These are phyloP conservation scores for Sebastes kiyomatsui DNA, from an alignment of 2,797 vertebrate genomes.

Conservation along the genomic window DNA sequence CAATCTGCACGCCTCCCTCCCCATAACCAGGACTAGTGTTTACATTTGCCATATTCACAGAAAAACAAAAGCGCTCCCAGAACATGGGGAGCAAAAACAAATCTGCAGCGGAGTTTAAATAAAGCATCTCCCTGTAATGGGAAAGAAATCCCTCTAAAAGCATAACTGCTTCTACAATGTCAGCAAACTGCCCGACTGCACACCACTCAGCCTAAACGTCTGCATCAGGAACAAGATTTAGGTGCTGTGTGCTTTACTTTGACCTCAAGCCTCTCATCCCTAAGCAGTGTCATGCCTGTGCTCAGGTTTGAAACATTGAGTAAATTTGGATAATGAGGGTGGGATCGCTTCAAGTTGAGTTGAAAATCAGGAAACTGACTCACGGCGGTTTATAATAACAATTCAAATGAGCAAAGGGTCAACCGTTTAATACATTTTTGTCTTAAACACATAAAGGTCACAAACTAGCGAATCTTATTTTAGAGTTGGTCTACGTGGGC, in stretches of 20 bases:
- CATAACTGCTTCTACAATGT: conserved; percentile 19
- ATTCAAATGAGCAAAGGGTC: conserved; percentile 53
- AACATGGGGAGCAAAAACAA: conserved; percentile 50
- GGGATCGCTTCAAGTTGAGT: conserved; percentile 18
- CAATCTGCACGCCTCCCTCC: conserved; percentile 35
- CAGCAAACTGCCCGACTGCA: conserved; percentile 33
- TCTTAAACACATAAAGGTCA: conserved; percentile 51
- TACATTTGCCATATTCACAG: conserved; percentile 24
- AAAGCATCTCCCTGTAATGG: conserved; percentile 40
- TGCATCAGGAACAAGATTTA: conserved; percentile 7
- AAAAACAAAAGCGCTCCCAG: conserved; percentile 32
- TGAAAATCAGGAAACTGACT: conserved; percentile 48
- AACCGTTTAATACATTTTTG: conserved; percentile 9
- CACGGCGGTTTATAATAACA: conserved; percentile 52
- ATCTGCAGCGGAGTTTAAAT: conserved; percentile 51
- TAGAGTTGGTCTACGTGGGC: not conserved
- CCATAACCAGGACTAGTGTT: conserved; percentile 18
- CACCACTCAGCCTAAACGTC: conserved; percentile 10
- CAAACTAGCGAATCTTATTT: conserved; percentile 22
- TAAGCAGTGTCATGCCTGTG: not conserved
- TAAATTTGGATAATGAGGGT: conserved; percentile 44
- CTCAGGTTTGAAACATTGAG: conserved; percentile 6
- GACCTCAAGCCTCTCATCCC: not conserved
- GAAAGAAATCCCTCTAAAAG: conserved; percentile 27
- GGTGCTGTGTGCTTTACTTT: not conserved